Evolutionary conservation across 2,888 invertebrate genomes (phyloP).

Genomic region (Caradrina clavipalpis): DNA sequence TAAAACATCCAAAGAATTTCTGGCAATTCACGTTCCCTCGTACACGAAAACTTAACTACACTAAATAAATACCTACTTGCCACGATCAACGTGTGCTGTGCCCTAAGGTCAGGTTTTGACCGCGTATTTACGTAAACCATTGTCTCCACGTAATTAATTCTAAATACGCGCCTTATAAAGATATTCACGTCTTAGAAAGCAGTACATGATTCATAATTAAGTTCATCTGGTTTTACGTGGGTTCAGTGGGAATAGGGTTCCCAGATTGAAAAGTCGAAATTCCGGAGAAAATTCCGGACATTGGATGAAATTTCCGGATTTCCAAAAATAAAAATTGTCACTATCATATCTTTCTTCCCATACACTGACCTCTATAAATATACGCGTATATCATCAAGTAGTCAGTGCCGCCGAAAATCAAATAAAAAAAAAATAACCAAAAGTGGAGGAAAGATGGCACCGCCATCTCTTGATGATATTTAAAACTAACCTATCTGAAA

Average conservation of each 20-base stretch:
- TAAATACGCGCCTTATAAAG: constrained; percentile 70
- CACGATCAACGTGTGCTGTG: constrained; percentile 37
- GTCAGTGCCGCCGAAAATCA: no score
- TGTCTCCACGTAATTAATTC: constrained; percentile 73
- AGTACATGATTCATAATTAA: constrained; percentile 62
- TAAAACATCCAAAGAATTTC: constrained; percentile 9
- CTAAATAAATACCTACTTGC: constrained; percentile 27
- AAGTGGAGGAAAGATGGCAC: no score
- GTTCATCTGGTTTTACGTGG: constrained; percentile 60
- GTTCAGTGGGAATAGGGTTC: constrained; percentile 33
- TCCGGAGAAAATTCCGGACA: no score
- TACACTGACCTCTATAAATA: no score
- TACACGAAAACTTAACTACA: constrained; percentile 47
- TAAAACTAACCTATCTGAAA: no score
- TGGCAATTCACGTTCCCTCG: constrained; percentile 24
- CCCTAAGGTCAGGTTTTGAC: constrained; percentile 64
- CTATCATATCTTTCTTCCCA: no score
- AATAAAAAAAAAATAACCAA: no score
- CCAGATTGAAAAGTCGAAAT: no score
- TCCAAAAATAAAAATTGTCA: no score
- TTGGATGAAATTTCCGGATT: no score
- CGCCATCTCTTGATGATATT: no score
- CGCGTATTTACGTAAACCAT: constrained; percentile 73
- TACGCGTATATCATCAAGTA: no score
- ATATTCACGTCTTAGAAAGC: constrained; percentile 69